Conservation (phyloP, 1,140 invertebrate genomes). For the Chironomus tepperi region DNA sequence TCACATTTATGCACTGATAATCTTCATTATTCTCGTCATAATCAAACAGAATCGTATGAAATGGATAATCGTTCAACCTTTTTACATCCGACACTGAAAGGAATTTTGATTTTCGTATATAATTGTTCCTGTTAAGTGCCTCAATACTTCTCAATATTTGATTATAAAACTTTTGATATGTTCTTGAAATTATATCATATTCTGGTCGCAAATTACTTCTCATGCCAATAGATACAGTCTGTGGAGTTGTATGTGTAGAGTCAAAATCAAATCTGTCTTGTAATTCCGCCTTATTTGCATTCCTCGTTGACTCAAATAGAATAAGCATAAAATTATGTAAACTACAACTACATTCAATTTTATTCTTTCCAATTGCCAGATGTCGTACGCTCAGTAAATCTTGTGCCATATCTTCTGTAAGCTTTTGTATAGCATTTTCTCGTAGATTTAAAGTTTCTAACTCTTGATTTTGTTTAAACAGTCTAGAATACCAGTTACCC, state of each 20-base stretch:
- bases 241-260: neutral
- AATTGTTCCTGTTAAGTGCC: neutral
- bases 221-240: neutral
- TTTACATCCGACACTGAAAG: neutral
- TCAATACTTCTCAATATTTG: neutral
- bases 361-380: slow-evolving; percentile 43
- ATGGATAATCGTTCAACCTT: neutral
- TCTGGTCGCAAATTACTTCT: neutral
- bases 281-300: neutral
- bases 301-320: neutral
- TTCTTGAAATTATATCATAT: slow-evolving; percentile 11
- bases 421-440: slow-evolving; percentile 45
- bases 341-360: slow-evolving; percentile 46
- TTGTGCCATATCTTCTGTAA: slow-evolving; percentile 42
- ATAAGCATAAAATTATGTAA: slow-evolving; percentile 41
- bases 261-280: neutral
- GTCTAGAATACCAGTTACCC: slow-evolving; percentile 41
- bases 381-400: slow-evolving; percentile 36
- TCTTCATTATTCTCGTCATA: slow-evolving; percentile 12
- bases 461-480: slow-evolving; percentile 36
- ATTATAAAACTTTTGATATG: slow-evolving; percentile 8
- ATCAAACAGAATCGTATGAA: neutral
- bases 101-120: neutral
- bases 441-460: slow-evolving; percentile 41
- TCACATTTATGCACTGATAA: slow-evolving; percentile 1